phyloP scores from a whole-genome alignment of 2,797 vertebrate genomes.

The Enteromius unitaeniatus region DNA sequence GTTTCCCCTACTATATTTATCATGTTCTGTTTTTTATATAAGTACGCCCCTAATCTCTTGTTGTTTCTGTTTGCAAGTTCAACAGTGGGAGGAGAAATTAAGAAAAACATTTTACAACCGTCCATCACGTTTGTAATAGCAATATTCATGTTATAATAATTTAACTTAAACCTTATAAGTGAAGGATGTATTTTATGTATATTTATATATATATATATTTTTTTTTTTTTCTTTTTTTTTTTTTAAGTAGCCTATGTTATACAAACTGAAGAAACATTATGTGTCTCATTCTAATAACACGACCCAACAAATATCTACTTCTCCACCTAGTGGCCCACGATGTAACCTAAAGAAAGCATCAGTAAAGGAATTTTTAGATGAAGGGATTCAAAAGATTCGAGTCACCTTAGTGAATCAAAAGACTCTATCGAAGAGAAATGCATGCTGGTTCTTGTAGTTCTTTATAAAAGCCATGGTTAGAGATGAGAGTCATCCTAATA shows the following conservation, averaged over 20 bases:
- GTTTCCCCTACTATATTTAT: neutral
- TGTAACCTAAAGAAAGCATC: neutral
- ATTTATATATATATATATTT: too few species aligned
- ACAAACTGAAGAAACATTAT: neutral
- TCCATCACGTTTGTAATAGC: neutral
- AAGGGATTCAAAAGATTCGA: neutral
- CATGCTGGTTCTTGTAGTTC: conserved; percentile 70
- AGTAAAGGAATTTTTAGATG: neutral
- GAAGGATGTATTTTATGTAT: too few species aligned
- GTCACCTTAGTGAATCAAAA: neutral
- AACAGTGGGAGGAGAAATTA: neutral
- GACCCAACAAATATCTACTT: neutral
- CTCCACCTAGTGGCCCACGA: neutral
- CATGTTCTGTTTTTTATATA: neutral
- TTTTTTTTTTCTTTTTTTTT: neutral
- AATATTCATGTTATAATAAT: too few species aligned
- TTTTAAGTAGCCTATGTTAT: neutral
- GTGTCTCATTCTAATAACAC: neutral
- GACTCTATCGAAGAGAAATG: conserved; percentile 33
- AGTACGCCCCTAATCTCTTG: neutral
- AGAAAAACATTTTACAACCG: neutral
- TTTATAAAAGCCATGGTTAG: neutral
- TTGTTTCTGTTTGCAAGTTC: too few species aligned
- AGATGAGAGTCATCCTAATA: neutral
- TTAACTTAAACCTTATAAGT: too few species aligned